These are phyloP conservation scores for Ischnura elegans DNA, from an alignment of 2,888 invertebrate species.

Conservation along the genomic window DNA sequence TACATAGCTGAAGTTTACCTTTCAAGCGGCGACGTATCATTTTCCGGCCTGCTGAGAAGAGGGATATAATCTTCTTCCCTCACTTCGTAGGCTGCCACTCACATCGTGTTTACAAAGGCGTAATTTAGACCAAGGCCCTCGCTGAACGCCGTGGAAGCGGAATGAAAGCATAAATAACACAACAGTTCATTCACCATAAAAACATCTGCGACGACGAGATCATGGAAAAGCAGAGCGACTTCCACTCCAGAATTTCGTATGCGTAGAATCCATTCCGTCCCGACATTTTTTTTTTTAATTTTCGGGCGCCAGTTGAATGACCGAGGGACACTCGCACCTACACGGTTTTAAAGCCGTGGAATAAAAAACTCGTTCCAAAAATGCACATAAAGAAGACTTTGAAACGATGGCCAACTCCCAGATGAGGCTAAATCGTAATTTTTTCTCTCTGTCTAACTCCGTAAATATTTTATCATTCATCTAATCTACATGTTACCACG, in stretches of 20 bases:
- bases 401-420: too few species aligned
- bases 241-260: background rate
- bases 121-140: background rate
- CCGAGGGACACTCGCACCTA: background rate
- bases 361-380: background rate
- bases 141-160: background rate
- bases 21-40: background rate
- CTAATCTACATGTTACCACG: too few species aligned
- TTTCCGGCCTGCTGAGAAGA: background rate
- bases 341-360: background rate
- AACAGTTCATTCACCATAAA: background rate
- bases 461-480: too few species aligned
- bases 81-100: background rate
- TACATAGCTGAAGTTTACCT: background rate
- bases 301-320: background rate
- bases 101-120: background rate
- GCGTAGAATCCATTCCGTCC: background rate
- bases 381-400: background rate
- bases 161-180: background rate
- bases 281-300: too few species aligned
- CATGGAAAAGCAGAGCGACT: background rate
- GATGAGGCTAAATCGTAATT: too few species aligned
- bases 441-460: too few species aligned
- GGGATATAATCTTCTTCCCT: background rate
- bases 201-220: background rate